Evolutionary conservation across 2,113 vertebrate genomes (phyloP).

Genomic region (Mixornis gularis): DNA sequence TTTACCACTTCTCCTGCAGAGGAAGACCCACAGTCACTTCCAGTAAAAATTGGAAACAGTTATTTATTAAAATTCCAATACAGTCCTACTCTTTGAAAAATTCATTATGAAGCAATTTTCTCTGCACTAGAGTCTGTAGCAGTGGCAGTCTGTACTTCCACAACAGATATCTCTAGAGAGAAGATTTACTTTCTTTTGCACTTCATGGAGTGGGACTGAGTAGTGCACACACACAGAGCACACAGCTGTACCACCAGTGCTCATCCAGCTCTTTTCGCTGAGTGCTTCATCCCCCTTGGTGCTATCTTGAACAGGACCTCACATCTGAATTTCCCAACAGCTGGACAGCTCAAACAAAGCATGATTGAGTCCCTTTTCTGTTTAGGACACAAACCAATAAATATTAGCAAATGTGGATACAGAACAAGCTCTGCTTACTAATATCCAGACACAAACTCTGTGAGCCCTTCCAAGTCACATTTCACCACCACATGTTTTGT

Average conservation of each 20-base stretch:
- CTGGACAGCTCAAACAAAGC: not conserved
- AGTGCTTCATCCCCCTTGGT: not conserved
- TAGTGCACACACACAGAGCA: not conserved
- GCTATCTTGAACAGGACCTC: not conserved
- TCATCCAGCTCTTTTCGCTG: not conserved
- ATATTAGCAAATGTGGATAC: not conserved
- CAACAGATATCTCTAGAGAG: not conserved
- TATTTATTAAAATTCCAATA: not conserved
- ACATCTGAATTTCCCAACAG: not conserved
- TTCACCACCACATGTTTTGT: not conserved
- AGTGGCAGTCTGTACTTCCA: not conserved
- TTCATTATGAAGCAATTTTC: not conserved
- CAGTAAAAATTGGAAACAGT: not conserved
- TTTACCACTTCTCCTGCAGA: not conserved
- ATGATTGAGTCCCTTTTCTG: not conserved
- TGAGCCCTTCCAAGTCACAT: slow-evolving; percentile 15
- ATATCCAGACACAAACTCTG: not conserved
- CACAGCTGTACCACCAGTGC: not conserved
- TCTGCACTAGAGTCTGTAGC: not conserved
- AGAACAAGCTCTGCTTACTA: not conserved
- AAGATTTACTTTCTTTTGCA: not conserved
- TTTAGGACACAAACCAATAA: not conserved
- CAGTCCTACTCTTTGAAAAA: not conserved
- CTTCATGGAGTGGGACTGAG: not conserved
- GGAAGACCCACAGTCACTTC: not conserved